Base-by-base conservation (phyloP, 2,888 invertebrate species). In the Opisthograptis luteolata region DNA sequence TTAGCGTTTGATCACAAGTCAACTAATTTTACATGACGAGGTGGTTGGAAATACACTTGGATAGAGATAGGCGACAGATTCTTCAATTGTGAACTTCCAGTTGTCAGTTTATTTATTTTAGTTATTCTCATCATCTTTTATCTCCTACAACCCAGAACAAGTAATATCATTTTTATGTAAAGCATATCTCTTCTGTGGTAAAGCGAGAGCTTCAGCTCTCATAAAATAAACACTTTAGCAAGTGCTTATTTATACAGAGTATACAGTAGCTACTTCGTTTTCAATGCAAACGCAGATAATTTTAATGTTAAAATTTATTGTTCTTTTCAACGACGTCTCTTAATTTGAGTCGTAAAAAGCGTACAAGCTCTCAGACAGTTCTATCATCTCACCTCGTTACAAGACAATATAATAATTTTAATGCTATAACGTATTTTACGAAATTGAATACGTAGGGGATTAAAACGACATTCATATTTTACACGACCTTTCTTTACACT, bases 211-310 rank as follows among this genome's bases (percentile, higher is more conserved):
- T 40, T 32, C 30, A 41, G 20, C 12, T n/a, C 47, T 49, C 53
- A 19, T 62, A 57, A 52, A 58, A 52, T 49, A 49, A 55, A 66
- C 52, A 55, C 55, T 52, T 64, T 66, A 68, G 60, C 60, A 61
- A 59, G 58, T 56, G 58, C 56, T 60, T 55, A 28, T 55, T 60
- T 55, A 28, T 55, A 63, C 58, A 49, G 42, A 53, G 45, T 54
- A 52, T 57, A 40, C 36, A 55, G 55, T 50, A 60, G 10, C 5
- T 19, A 19, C 60, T 46, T 61, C 64, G 58, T 66, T 40, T 46
- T 40, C 46, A 46, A 46, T 64, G 63, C 58, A 42, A 48, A 58
- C 48, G 41, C 43, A 55, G 64, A 58, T 66, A 52, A 65, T 55
- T 68, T 60, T 43, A 54, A 49, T 59, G 46, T 51, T 36, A 47